Evolutionary conservation across 2,888 invertebrate genomes (phyloP), one percentile per base, ranked within the genome.

Genomic region (Pocota personata): DNA sequence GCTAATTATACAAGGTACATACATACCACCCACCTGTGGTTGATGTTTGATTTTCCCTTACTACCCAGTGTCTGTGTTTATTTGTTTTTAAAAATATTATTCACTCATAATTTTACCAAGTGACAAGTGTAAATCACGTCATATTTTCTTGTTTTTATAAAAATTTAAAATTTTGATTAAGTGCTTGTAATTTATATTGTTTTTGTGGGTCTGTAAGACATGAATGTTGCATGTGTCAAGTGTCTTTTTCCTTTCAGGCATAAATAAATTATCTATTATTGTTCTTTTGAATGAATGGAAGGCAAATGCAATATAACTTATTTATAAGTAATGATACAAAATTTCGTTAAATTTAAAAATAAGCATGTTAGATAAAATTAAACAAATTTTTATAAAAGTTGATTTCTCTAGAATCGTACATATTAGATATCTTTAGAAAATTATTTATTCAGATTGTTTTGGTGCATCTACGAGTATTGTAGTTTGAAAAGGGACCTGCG

Each of bases 31-130:
- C 21, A 67, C 40, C 14, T 55, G 24, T 55, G 19, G 27, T 21
- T 62, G 35, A 30, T 62, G 72, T 60, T 62, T 73, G 72, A 37
- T 40, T 60, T 62, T 72, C 5, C 46, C 43, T 43, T 14, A 24
- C 10, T 43, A 2, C 24, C 14, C 24, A 37, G 3, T 67, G 35
- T 35, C 35, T 32, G 64, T 10, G 21, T 27, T 67, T 67, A 14
- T 16, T 62, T 27, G 12, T 14, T 19, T 62, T 19, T 5, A 16
- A 7, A 27, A 37, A 14, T n/a, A 50, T 24, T 43, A 19, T 43
- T 30, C 19, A 19, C 4, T 1, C 10, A 24, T 27, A 48, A 46
- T 32, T 8, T n/a, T 12, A 21, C 30, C 24, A 37, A 32, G 32
- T 46, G 57, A 58, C 71, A 46, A 21, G 40, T 57, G 7, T 27